Conservation (phyloP, 1,140 invertebrate species). For the Amphibalanus amphitrite region DNA sequence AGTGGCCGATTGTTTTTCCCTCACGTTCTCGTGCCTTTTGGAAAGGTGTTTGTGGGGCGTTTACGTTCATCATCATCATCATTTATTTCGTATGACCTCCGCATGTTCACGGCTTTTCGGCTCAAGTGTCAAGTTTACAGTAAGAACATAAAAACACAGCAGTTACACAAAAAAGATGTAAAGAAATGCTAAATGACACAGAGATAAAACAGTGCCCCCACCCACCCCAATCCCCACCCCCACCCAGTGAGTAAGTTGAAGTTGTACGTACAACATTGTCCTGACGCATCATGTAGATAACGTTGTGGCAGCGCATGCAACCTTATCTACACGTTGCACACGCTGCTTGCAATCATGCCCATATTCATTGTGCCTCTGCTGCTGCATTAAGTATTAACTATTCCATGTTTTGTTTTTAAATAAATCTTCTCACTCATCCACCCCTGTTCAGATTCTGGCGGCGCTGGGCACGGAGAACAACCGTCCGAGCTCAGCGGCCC, state of each 20-base stretch:
- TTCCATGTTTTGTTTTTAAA: not conserved
- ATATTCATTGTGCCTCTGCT: not conserved
- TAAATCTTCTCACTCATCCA: slow-evolving; percentile 10
- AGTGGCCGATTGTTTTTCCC: not conserved
- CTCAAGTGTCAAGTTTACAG: too few relatives aligned
- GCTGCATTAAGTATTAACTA: not conserved
- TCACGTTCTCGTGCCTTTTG: not conserved
- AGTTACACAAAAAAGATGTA: too few relatives aligned
- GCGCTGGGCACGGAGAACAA: slow-evolving; percentile 89
- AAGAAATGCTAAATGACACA: too few relatives aligned
- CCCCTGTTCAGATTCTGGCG: slow-evolving; percentile 52
- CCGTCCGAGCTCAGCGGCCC: slow-evolving; percentile 87
- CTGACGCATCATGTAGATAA: not conserved
- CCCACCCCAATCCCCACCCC: too few relatives aligned
- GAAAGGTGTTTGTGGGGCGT: not conserved
- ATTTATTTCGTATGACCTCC: too few relatives aligned
- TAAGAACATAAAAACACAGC: too few relatives aligned
- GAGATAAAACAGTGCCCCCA: too few relatives aligned
- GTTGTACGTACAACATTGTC: not conserved
- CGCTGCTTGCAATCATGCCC: not conserved
- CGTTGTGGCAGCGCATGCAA: not conserved
- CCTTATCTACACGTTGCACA: not conserved
- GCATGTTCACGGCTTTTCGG: too few relatives aligned
- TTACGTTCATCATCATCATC: not conserved
- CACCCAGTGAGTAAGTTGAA: too few relatives aligned